Evolutionary conservation across 2,113 vertebrate species (phyloP), one percentile per base, ranked within the genome.

Genomic region (Actinemys pallida): DNA sequence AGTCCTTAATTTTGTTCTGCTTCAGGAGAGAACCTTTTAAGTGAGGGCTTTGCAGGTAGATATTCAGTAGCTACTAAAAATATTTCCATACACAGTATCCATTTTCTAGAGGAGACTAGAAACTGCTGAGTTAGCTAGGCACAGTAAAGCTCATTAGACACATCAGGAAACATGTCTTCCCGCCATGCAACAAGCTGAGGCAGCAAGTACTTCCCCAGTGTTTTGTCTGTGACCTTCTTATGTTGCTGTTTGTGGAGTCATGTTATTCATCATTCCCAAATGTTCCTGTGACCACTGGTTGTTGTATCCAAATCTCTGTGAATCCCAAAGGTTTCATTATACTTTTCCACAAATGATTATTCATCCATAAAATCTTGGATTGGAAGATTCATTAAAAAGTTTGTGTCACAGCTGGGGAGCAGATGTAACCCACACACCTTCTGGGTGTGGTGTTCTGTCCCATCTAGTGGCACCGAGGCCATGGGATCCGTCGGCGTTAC

Each of bases 371-470:
- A 96, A 93, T 93, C 92, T 96, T 95, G 96, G 85, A 92, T 57
- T 91, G 87, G 49, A 93, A 76, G 94, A 94, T 96, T 96, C 78
- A 90, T 56, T 57, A 96, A 93, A 93, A 90, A 85, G 1, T 79
- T 95, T 94, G 80, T 80, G 90, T 96, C 75, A 81, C 93, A 94
- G 95, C 22, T 94, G 92, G 87, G 95, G 95, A 95, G 78, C 78
- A 94, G 92, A 53, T 53, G 52, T 53, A 53, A 53, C 52, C 52
- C 52, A 53, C 17, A 54, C 53, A 54, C 53, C 8, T 22, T 54
- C 53, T 22, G 20, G 20, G 53, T 22, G 53, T 54, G 20, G 53
- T 54, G 20, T 54, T 54, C 53, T 54, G 53, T 54, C 53, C 7
- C 53, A 54, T 54, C 53, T 54, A 54, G 53, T 54, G 53, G 8